A percentile compares a stretch with the other conserved stretches of the same genome.
Evolutionary conservation across 2,113 vertebrate genomes (phyloP).

Genomic region (Oreocharis arfaki): DNA sequence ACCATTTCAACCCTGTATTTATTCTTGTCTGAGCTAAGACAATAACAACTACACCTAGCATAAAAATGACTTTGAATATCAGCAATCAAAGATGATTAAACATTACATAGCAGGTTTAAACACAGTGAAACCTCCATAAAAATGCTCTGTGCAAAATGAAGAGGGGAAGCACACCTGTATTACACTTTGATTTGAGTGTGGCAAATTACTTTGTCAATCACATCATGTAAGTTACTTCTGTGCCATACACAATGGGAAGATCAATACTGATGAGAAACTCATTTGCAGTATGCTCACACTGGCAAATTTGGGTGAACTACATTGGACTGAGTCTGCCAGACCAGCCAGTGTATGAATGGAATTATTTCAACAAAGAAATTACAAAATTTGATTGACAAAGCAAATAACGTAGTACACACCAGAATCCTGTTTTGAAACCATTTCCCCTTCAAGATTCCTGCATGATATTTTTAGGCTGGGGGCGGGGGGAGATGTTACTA

Average conservation of each 20-base stretch:
- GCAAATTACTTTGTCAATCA: slow-evolving; percentile 55
- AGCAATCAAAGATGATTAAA: slow-evolving; percentile 70
- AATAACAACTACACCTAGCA: slow-evolving; percentile 56
- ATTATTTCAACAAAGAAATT: neutral
- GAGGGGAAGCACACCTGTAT: slow-evolving; percentile 36
- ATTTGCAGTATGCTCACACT: slow-evolving; percentile 23
- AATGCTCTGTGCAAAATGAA: slow-evolving; percentile 27
- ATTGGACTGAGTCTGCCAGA: neutral
- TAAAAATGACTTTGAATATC: slow-evolving; percentile 54
- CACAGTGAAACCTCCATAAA: slow-evolving; percentile 25
- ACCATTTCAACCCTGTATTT: slow-evolving; percentile 35
- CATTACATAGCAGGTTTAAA: slow-evolving; percentile 34
- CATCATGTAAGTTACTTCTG: slow-evolving; percentile 40
- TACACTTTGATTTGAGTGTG: slow-evolving; percentile 13
- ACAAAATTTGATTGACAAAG: neutral
- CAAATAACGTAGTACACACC: neutral
- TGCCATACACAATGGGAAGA: slow-evolving; percentile 37
- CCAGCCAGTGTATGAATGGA: neutral
- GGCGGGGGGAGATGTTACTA: neutral
- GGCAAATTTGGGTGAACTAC: neutral
- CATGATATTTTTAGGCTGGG: neutral
- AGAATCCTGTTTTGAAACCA: neutral
- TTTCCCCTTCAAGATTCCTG: neutral
- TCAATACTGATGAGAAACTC: slow-evolving; percentile 57
- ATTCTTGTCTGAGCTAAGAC: slow-evolving; percentile 57